phyloP scores from a whole-genome alignment of 1,140 invertebrate genomes.

The Rhagoletis zephyria region DNA sequence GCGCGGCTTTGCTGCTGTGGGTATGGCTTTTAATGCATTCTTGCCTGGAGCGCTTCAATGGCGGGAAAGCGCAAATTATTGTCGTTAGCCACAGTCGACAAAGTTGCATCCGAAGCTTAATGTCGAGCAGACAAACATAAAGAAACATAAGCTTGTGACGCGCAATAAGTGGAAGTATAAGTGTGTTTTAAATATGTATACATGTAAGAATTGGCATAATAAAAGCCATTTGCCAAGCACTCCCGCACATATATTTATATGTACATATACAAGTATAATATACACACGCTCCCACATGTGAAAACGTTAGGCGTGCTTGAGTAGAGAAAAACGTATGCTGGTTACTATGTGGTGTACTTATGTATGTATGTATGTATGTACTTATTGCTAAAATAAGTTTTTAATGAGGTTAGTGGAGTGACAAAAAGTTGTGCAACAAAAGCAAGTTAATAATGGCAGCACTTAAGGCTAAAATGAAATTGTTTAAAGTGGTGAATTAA shows the following conservation, averaged over 20 bases:
- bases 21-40: conserved; percentile 36
- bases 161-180: conserved; percentile 25
- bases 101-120: conserved; percentile 1
- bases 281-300: no score
- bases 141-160: conserved; percentile 22
- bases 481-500: not conserved
- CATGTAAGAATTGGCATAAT: conserved; percentile 33
- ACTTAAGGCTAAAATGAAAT: not conserved
- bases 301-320: not conserved
- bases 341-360: not conserved
- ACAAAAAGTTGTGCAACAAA: conserved; percentile 17
- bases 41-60: conserved; percentile 31
- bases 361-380: not conserved
- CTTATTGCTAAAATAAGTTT: conserved; percentile 16
- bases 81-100: conserved; percentile 31
- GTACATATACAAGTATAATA: conserved; percentile 11
- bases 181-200: not conserved
- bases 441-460: conserved; percentile 21
- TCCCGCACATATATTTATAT: not conserved
- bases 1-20: not conserved
- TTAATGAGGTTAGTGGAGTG: conserved; percentile 50
- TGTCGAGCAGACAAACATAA: not conserved
- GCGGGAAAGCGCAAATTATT: conserved; percentile 41
- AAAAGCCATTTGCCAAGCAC: not conserved
- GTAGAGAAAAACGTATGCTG: not conserved